Base-by-base conservation (phyloP, 2,797 vertebrate species). In the Echeneis naucrates region DNA sequence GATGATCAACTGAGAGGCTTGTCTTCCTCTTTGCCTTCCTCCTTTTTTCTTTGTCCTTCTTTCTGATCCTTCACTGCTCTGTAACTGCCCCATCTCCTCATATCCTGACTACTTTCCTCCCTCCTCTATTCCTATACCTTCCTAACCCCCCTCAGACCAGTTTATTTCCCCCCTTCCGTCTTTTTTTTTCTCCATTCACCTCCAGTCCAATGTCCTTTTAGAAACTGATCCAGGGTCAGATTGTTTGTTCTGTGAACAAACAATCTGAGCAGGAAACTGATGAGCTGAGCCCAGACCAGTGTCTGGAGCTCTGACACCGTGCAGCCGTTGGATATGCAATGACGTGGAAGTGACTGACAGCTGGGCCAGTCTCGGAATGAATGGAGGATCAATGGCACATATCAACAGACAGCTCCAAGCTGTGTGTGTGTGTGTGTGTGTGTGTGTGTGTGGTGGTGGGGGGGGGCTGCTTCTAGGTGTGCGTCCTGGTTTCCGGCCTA, bases 321-420 rank as follows among this genome's bases (percentile, higher is more conserved):
- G 65, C 59, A 86, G 72, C 84, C 72, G 67, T 86, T 87, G 77
- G 70, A 82, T 75, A 84, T 78, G 77, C 77, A 72, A 62, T 78
- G 81, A 73, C 16, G 53, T 83, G 81, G 84, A 91, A 87, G 69
- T 90, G 88, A 78, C 67, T 82, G 87, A 85, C 88, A 90, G 86
- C 82, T 87, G 74, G 78, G 68, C 52, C 7, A 51, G 58, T 81
- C 76, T 1, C 84, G 77, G 78, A 83, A 78, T 88, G 70, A 80
- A 86, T 80, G 74, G 84, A 82, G 72, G 83, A 89, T 92, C 86
- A 91, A 88, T 91, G 87, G 72, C 84, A 91, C 61, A 77, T 74
- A 84, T 81, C 74, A 88, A 78, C 87, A 90, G 80, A 87, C 73
- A 82, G 64, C 62, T 80, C 42, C 6, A 37, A 64, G 52, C 63